These are phyloP conservation scores for Nematolebias whitei DNA, from an alignment of 2,113 vertebrate species.

Conservation along the genomic window DNA sequence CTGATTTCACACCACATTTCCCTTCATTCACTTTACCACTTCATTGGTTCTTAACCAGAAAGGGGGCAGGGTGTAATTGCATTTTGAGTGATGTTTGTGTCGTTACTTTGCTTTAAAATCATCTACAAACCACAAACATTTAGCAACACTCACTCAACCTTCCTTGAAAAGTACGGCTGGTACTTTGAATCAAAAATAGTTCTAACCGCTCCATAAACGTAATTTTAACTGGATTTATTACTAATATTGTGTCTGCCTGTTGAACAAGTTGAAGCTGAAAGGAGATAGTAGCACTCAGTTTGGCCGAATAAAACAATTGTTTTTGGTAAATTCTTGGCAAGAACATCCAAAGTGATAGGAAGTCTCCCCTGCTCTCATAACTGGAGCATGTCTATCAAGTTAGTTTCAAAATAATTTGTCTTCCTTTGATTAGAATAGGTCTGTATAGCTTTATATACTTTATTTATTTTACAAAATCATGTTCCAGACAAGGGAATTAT, in stretches of 20 bases:
- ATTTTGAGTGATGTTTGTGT: slow-evolving; percentile 89
- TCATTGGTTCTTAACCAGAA: slow-evolving; percentile 78
- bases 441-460: too few relatives aligned
- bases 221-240: background rate
- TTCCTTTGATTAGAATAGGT: too few relatives aligned
- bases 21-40: slow-evolving; percentile 82
- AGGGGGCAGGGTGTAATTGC: slow-evolving; percentile 78
- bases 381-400: too few relatives aligned
- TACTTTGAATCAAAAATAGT: slow-evolving; percentile 30
- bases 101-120: slow-evolving; percentile 83
- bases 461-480: too few relatives aligned
- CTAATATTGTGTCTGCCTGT: background rate
- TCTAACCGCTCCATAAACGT: too few relatives aligned
- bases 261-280: background rate
- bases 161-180: slow-evolving; percentile 49
- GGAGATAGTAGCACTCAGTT: background rate
- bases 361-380: too few relatives aligned
- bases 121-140: slow-evolving; percentile 75
- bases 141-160: slow-evolving; percentile 46
- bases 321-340: too few relatives aligned
- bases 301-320: background rate
- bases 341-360: too few relatives aligned
- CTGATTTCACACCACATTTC: slow-evolving; percentile 85
- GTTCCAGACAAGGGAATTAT: too few relatives aligned
- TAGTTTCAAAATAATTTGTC: too few relatives aligned